phyloP scores from a whole-genome alignment of 2,888 invertebrate species.

The Limenitis camilla region DNA sequence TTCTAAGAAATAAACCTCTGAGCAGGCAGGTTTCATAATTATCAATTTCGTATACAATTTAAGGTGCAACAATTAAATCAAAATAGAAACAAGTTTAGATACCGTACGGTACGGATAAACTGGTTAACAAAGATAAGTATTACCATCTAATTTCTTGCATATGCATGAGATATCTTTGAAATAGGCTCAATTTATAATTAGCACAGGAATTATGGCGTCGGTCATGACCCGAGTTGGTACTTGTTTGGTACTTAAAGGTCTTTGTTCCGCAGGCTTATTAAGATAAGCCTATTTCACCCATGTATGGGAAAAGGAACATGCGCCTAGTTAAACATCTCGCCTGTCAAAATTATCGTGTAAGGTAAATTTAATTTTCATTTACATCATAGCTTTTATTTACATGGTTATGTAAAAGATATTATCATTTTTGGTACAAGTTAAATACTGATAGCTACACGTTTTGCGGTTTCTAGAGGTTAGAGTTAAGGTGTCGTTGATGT shows the following conservation, averaged over 20 bases:
- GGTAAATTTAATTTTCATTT: slow-evolving; percentile 20
- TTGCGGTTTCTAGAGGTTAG: slow-evolving; percentile 11
- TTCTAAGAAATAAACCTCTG: no score
- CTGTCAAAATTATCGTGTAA: slow-evolving; percentile 24
- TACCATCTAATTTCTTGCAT: no score
- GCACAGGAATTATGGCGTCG: slow-evolving; percentile 9
- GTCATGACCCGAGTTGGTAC: slow-evolving; percentile 13
- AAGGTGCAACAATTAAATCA: no score
- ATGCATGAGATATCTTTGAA: no score
- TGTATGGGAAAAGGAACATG: slow-evolving; percentile 21
- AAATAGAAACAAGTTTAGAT: no score
- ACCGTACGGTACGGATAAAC: no score
- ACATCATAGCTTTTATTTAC: slow-evolving; percentile 19
- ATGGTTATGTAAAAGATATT: slow-evolving; percentile 14
- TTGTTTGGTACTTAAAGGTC: slow-evolving; percentile 13
- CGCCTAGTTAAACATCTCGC: slow-evolving; percentile 19
- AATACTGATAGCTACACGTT: slow-evolving; percentile 13
- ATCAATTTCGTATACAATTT: no score
- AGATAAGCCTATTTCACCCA: slow-evolving; percentile 23
- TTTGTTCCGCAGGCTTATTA: slow-evolving; percentile 22
- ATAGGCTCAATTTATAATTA: slow-evolving; percentile 7
- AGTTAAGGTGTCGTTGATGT: slow-evolving; percentile 3
- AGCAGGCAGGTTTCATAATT: no score
- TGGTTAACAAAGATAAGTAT: no score
- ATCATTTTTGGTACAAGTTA: slow-evolving; percentile 15